These are phyloP conservation scores for Norana najaformis DNA, from an alignment of 2,888 invertebrate species.

Conservation along the genomic window DNA sequence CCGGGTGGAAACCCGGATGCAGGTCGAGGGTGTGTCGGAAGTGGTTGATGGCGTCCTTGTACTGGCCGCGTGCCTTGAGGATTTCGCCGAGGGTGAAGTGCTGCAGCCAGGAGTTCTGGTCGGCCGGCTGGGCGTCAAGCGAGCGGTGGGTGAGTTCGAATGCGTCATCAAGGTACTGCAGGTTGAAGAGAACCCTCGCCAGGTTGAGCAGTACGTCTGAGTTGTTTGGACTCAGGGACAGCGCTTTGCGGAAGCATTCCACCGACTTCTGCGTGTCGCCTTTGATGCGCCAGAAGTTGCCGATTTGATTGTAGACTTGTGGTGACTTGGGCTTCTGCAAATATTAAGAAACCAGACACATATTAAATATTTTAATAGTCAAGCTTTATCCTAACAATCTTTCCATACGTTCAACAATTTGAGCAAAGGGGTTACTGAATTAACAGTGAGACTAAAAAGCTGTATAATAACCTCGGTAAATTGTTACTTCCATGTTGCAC, in stretches of 20 bases:
- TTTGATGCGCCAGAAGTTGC: constrained; percentile 87
- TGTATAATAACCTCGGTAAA: too few relatives aligned
- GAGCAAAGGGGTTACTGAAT: not conserved
- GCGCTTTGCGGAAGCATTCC: constrained; percentile 83
- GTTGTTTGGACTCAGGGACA: constrained; percentile 81
- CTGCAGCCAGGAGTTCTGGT: constrained; percentile 86
- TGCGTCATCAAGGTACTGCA: constrained; percentile 87
- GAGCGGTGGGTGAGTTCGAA: constrained; percentile 83
- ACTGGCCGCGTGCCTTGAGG: constrained; percentile 86
- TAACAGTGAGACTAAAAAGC: not conserved
- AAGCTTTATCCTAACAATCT: not conserved
- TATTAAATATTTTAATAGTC: not conserved
- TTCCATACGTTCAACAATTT: not conserved
- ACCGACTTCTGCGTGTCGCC: constrained; percentile 84
- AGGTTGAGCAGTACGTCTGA: constrained; percentile 82
- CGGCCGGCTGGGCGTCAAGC: constrained; percentile 73
- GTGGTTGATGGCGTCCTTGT: constrained; percentile 83
- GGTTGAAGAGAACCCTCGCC: constrained; percentile 80
- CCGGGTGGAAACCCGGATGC: constrained; percentile 83
- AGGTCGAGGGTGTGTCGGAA: constrained; percentile 80
- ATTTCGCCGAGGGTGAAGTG: constrained; percentile 89
- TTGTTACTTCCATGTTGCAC: not conserved
- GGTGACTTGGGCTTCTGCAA: constrained; percentile 69
- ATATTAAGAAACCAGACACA: constrained; percentile 8
- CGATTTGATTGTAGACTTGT: constrained; percentile 85